Base-by-base conservation (phyloP, 2,113 vertebrate genomes). In the Potamarius usumacintae region DNA sequence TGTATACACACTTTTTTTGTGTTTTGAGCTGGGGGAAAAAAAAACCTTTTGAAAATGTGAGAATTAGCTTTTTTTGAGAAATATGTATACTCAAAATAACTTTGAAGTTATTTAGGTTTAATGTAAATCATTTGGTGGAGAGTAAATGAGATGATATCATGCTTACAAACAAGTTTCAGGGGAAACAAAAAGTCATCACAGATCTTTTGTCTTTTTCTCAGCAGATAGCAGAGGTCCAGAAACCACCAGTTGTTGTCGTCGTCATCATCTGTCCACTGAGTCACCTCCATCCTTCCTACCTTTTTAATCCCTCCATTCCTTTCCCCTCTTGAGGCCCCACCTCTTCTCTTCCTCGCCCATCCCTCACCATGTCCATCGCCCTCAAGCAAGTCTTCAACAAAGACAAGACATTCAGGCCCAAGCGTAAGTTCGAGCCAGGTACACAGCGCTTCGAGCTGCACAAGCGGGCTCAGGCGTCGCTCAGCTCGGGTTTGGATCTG, bases 351-450 rank as follows among this genome's bases (percentile, higher is more conserved):
- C n/a, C 52, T 62, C 4, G 27, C 42, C 79, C 53, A 17, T 50
- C 63, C 79, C 82, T 52, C 65, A 71, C 79, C 84, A 97, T 97
- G 96, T 96, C 96, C 77, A 95, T 93, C 85, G 94, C 95, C 55
- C 94, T 97, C 84, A 97, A 97, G 90, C 96, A 97, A 90, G 96
- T 97, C 86, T 97, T 97, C 88, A 96, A 96, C 93, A 97, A 97
- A 88, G 96, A 97, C 92, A 97, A 96, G 92, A 97, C 96, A 5
- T 97, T 97, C 90, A 94, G 96, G 27, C 96, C 96, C 52, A 97
- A 97, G 90, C 95, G 96, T 71, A 96, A 96, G 88, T 97, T 97
- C 91, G 96, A 97, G 86, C 96, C 96, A 25, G 96, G 96, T 84
- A 97, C 96, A 0, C 96, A 97, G 89, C 95, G 96, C 82, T 97